phyloP scores from a whole-genome alignment of 53 echinoderm and acorn worm species.

The Patiria pectinifera region DNA sequence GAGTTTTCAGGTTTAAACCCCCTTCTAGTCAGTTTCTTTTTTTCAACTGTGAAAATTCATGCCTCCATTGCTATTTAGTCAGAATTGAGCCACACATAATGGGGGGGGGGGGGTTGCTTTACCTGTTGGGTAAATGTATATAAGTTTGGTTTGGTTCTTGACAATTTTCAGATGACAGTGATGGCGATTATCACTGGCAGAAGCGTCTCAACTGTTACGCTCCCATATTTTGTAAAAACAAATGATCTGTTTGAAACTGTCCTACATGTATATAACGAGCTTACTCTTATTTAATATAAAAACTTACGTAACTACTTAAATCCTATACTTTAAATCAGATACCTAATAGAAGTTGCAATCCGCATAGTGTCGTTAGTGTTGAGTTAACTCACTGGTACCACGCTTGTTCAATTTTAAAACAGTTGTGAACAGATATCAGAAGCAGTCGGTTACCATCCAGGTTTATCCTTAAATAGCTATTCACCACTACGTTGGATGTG shows the following conservation, averaged over 20 bases:
- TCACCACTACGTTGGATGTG: not conserved
- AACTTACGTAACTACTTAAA: not conserved
- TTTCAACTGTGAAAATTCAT: no score
- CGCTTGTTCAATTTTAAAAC: not conserved
- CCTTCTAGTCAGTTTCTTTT: no score
- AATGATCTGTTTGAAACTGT: not conserved
- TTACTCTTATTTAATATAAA: conserved; percentile 6
- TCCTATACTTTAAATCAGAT: not conserved
- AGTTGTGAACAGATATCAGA: not conserved
- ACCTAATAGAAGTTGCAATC: not conserved
- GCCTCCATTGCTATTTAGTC: not conserved
- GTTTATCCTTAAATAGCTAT: not conserved
- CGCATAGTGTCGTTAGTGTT: not conserved
- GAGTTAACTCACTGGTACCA: not conserved
- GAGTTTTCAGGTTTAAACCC: no score
- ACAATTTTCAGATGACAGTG: not conserved
- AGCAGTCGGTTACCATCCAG: not conserved
- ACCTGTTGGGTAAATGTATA: not conserved
- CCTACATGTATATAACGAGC: not conserved
- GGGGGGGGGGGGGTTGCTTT: not conserved
- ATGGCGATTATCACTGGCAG: not conserved
- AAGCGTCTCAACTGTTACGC: not conserved
- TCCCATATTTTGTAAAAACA: not conserved
- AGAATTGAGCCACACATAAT: not conserved
- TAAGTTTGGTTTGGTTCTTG: not conserved